These are phyloP conservation scores for Cygnus atratus DNA, from an alignment of 2,113 vertebrate species.

Conservation along the genomic window DNA sequence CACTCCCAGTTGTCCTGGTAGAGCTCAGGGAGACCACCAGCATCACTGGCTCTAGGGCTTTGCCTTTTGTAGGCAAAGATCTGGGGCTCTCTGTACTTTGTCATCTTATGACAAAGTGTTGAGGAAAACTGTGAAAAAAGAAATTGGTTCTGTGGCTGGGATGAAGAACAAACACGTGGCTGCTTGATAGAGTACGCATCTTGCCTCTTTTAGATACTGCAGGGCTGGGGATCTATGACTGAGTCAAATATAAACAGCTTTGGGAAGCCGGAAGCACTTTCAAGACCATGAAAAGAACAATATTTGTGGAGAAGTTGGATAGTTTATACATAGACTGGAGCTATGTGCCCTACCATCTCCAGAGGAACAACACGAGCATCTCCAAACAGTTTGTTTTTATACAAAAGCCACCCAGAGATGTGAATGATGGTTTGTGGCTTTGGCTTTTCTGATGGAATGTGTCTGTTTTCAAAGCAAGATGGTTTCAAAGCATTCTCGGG, in stretches of 20 bases:
- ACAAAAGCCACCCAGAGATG: not conserved
- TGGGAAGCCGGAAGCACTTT: not conserved
- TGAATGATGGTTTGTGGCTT: not conserved
- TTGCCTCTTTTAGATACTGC: not conserved
- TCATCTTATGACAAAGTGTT: rapidly evolving
- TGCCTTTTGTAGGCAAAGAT: not conserved
- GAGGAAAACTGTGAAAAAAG: not conserved
- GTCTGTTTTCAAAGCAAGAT: not conserved
- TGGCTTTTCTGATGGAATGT: not conserved
- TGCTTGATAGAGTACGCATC: not conserved
- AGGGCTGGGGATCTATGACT: not conserved
- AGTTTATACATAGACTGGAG: not conserved
- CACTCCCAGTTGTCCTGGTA: no score
- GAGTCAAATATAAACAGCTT: not conserved
- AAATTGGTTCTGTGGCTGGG: not conserved
- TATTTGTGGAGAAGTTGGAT: not conserved
- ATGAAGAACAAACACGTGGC: not conserved
- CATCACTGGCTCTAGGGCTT: not conserved
- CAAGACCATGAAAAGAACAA: not conserved
- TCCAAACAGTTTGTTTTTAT: conserved; percentile 5
- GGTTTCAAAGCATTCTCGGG: not conserved
- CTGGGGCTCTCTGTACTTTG: rapidly evolving
- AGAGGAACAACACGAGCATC: not conserved
- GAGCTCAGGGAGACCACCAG: not conserved
- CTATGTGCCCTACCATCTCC: not conserved